These are phyloP conservation scores for Anthoptus insignis DNA, from an alignment of 2,888 invertebrate species.

Conservation along the genomic window DNA sequence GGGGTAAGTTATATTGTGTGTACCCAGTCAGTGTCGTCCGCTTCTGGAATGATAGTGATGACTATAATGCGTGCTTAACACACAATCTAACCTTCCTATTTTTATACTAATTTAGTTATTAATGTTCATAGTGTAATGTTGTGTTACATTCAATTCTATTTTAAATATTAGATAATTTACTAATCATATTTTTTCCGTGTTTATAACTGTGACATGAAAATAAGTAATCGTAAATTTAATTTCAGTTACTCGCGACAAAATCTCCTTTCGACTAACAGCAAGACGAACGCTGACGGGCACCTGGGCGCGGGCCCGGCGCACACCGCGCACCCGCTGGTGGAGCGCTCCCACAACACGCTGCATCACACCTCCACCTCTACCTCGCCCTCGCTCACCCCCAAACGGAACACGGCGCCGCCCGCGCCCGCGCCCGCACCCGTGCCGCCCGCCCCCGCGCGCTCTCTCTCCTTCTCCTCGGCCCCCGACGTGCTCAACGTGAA, in stretches of 20 bases:
- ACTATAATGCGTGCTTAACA: background rate
- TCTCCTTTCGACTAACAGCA: conserved; percentile 91
- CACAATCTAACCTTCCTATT: background rate
- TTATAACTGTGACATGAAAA: no score
- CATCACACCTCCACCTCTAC: conserved; percentile 68
- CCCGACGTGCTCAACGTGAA: conserved; percentile 87
- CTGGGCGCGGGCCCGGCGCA: conserved; percentile 70
- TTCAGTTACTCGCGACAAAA: conserved; percentile 96
- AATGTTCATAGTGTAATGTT: background rate
- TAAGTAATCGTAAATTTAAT: conserved; percentile 42
- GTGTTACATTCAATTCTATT: background rate
- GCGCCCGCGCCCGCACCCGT: no score
- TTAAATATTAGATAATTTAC: background rate
- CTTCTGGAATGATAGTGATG: conserved; percentile 11
- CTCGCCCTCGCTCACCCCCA: conserved; percentile 66
- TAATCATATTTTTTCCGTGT: background rate
- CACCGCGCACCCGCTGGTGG: conserved; percentile 79
- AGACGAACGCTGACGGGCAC: conserved; percentile 90
- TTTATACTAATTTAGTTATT: background rate
- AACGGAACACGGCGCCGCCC: conserved; percentile 66
- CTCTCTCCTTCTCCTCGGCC: conserved; percentile 82
- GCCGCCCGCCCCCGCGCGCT: conserved; percentile 72
- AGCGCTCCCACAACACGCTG: conserved; percentile 86
- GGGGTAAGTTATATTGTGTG: conserved; percentile 65
- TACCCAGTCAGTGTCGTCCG: conserved; percentile 36